Conservation (phyloP, 2,888 invertebrate species). For the Melipona bicolor region DNA sequence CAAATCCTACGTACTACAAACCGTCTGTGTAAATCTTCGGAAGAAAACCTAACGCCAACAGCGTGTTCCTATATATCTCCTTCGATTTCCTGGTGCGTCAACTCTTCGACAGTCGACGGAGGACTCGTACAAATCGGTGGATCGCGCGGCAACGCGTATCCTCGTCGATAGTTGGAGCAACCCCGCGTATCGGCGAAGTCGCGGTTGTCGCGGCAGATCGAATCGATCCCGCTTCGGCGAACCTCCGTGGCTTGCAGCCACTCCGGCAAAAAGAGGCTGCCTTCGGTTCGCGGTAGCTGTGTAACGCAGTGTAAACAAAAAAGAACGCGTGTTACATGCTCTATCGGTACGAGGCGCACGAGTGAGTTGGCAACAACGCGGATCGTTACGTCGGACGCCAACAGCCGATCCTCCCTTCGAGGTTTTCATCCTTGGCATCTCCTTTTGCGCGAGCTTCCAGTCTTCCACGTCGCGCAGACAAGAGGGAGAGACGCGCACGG, state of each 20-base stretch:
- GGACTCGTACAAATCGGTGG: not conserved
- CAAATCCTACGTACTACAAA: not conserved
- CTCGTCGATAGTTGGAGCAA: slow-evolving; percentile 1
- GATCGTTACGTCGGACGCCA: slow-evolving; percentile 64
- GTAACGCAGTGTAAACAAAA: slow-evolving; percentile 80
- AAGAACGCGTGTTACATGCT: slow-evolving; percentile 69
- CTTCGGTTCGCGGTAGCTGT: slow-evolving; percentile 77
- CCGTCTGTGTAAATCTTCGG: not conserved
- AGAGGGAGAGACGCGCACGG: not conserved
- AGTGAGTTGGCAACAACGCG: slow-evolving; percentile 74
- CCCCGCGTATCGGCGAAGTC: not conserved
- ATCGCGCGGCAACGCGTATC: slow-evolving; percentile 21
- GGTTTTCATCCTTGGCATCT: slow-evolving; percentile 40
- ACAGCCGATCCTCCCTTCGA: slow-evolving; percentile 43
- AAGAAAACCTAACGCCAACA: not conserved
- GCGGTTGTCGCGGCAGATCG: slow-evolving; percentile 34
- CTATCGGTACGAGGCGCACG: slow-evolving; percentile 37
- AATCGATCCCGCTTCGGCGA: slow-evolving; percentile 66
- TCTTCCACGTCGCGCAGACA: slow-evolving; percentile 21
- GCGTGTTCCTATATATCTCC: not conserved
- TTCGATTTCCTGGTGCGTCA: not conserved
- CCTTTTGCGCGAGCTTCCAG: slow-evolving; percentile 46
- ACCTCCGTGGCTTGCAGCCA: slow-evolving; percentile 28
- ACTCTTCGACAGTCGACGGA: not conserved
- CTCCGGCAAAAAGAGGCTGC: slow-evolving; percentile 76